A percentile compares a stretch with the other conserved stretches of the same genome.
Evolutionary conservation across 2,888 invertebrate genomes (phyloP).

Genomic region (Sipha maydis): DNA sequence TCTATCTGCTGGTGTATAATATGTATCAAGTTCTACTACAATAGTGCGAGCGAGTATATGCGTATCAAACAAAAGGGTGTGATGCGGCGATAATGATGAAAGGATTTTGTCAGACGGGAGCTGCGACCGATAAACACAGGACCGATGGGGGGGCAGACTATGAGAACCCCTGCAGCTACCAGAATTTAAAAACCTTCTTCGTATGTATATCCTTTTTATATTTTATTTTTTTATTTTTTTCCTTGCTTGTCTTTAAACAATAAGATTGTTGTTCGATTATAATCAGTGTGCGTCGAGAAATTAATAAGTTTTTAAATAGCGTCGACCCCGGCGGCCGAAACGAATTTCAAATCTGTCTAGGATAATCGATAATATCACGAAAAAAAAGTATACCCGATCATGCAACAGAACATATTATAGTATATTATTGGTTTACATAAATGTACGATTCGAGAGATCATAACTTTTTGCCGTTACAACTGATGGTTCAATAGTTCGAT

Average conservation of each 20-base stretch:
- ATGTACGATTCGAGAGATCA: too few relatives aligned
- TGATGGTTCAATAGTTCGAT: background rate
- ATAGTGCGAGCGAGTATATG: slow-evolving; percentile 30
- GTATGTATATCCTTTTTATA: slow-evolving; percentile 34
- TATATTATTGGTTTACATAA: background rate
- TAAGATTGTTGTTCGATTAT: slow-evolving; percentile 61
- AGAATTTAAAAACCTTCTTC: slow-evolving; percentile 60
- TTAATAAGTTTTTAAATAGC: slow-evolving; percentile 61
- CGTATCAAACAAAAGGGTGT: slow-evolving; percentile 61
- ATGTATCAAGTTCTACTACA: slow-evolving; percentile 59
- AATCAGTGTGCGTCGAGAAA: slow-evolving; percentile 59
- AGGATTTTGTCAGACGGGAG: slow-evolving; percentile 62
- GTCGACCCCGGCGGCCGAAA: slow-evolving; percentile 57
- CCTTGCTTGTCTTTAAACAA: slow-evolving; percentile 45
- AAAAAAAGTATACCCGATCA: background rate
- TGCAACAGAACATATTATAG: background rate
- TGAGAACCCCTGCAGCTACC: slow-evolving; percentile 62
- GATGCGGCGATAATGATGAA: slow-evolving; percentile 62
- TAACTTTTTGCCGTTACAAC: too few relatives aligned
- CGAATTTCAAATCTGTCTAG: slow-evolving; percentile 40
- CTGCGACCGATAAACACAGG: slow-evolving; percentile 62
- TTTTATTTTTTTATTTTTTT: slow-evolving; percentile 55
- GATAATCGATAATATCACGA: background rate
- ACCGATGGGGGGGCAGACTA: slow-evolving; percentile 60
- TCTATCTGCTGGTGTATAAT: slow-evolving; percentile 58